Percentiles rank a stretch among this genome's conserved stretches.
phyloP scores from a whole-genome alignment of 2,113 vertebrate species.

The Rhegmatorhina hoffmannsi region DNA sequence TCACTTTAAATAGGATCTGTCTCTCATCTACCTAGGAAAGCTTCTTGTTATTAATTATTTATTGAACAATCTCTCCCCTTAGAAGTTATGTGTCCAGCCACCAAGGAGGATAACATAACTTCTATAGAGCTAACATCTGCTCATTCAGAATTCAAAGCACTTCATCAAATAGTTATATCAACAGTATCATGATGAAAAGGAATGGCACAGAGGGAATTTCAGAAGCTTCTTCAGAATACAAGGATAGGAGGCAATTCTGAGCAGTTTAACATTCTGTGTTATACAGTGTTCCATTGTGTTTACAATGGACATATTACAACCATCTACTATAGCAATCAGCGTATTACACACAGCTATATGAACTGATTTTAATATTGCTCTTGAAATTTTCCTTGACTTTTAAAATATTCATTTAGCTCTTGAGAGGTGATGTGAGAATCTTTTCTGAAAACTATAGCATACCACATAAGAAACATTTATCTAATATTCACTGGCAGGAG shows the following conservation, averaged over 20 bases:
- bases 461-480: not conserved
- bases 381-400: not conserved
- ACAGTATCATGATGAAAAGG: conserved; percentile 36
- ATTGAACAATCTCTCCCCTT: conserved; percentile 49
- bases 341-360: not conserved
- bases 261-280: not conserved
- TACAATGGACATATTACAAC: not conserved
- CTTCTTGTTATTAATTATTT: conserved; percentile 63
- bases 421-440: not conserved
- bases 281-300: not conserved
- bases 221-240: not conserved
- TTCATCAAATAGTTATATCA: conserved; percentile 62
- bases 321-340: not conserved
- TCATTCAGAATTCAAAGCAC: conserved; percentile 59
- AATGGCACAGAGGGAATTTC: conserved; percentile 7
- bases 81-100: conserved; percentile 32
- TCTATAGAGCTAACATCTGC: conserved; percentile 59
- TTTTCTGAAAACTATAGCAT: not conserved
- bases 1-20: conserved; percentile 53
- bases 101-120: conserved; percentile 48
- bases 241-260: not conserved
- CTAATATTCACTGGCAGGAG: not conserved
- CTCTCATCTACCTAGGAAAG: conserved; percentile 58
- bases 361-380: not conserved
- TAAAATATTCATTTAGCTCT: not conserved